Conservation (phyloP, 1,140 invertebrate species). For the Tetraneura akinire region DNA sequence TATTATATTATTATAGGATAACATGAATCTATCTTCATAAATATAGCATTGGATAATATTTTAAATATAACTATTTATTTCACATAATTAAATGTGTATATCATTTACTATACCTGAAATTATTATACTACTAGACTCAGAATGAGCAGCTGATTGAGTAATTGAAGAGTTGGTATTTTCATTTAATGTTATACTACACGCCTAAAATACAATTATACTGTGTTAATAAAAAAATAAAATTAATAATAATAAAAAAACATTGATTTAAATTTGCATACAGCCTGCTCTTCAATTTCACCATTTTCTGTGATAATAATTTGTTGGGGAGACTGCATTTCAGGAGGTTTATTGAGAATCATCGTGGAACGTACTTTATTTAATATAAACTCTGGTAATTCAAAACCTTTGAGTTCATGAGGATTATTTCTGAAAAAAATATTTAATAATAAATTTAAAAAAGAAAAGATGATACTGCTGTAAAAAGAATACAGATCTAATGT, state of each 20-base stretch:
- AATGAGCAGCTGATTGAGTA: constrained; percentile 35
- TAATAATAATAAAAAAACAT: neutral
- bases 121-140: constrained; percentile 41
- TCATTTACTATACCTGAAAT: constrained; percentile 48
- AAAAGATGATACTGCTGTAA: too few relatives aligned
- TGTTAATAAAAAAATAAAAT: neutral
- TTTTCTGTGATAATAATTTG: constrained; percentile 44
- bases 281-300: constrained; percentile 40
- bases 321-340: constrained; percentile 24
- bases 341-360: constrained; percentile 57
- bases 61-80: too few relatives aligned
- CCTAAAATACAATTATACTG: neutral
- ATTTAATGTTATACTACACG: constrained; percentile 43
- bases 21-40: too few relatives aligned
- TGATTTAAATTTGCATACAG: neutral
- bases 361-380: constrained; percentile 69
- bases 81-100: too few relatives aligned
- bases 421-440: constrained; percentile 62
- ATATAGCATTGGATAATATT: too few relatives aligned
- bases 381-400: constrained; percentile 73
- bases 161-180: constrained; percentile 46
- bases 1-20: too few relatives aligned
- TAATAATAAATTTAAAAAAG: neutral
- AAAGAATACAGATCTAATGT: too few relatives aligned
- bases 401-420: constrained; percentile 71